These are phyloP conservation scores for Beaufortia kweichowensis DNA, from an alignment of 2,113 vertebrate species.

Conservation along the genomic window DNA sequence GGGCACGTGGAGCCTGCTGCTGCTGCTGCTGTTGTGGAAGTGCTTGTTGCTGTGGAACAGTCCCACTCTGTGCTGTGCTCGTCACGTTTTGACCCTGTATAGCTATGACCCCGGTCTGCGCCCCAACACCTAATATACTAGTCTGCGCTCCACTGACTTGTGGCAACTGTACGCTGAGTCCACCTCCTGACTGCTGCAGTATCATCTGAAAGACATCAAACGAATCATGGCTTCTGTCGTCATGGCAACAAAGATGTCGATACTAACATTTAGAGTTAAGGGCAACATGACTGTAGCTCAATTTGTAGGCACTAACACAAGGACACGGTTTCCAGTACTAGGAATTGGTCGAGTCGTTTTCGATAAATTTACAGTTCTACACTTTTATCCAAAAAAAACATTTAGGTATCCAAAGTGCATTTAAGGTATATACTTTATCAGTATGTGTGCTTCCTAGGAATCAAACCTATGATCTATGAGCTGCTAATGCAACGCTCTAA, in stretches of 20 bases:
- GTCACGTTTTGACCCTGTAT: conserved; percentile 84
- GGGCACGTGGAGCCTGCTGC: conserved; percentile 75
- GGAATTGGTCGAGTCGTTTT: too few relatives aligned
- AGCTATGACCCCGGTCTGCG: conserved; percentile 79
- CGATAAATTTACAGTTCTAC: too few relatives aligned
- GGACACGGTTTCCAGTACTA: too few relatives aligned
- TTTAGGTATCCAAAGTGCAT: too few relatives aligned
- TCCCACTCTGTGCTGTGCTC: conserved; percentile 79
- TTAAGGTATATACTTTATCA: too few relatives aligned
- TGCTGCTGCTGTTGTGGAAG: conserved; percentile 83
- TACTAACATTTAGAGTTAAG: conserved; percentile 19
- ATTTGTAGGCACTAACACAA: too few relatives aligned
- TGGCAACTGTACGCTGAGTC: conserved; percentile 86
- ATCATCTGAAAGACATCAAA: conserved; percentile 80
- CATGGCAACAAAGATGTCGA: conserved; percentile 16
- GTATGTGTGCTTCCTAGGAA: too few relatives aligned
- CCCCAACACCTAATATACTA: conserved; percentile 71
- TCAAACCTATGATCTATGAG: too few relatives aligned
- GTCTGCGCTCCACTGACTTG: conserved; percentile 61
- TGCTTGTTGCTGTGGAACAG: conserved; percentile 60
- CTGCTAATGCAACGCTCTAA: too few relatives aligned
- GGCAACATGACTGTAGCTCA: too few relatives aligned
- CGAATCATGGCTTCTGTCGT: not conserved
- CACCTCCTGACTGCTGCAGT: conserved; percentile 84
- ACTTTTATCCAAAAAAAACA: too few relatives aligned